These are phyloP conservation scores for Bilobella aurantiaca DNA, from an alignment of 1,140 invertebrate species.

Conservation along the genomic window DNA sequence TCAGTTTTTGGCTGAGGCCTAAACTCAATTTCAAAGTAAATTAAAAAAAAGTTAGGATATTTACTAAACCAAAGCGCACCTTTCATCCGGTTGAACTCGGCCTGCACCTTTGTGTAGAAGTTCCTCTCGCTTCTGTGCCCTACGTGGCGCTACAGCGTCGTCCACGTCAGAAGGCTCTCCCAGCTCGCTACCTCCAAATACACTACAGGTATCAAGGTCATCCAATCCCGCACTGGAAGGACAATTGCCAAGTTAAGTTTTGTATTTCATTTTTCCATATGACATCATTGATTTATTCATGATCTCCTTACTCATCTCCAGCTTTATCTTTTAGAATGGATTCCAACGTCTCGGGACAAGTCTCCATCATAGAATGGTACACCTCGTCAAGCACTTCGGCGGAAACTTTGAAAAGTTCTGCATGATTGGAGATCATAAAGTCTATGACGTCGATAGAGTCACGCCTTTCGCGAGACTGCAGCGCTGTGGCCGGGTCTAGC, in stretches of 20 bases:
- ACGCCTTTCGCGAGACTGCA: slow-evolving; percentile 54
- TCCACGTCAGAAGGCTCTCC: slow-evolving; percentile 26
- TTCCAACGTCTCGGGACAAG: slow-evolving; percentile 65
- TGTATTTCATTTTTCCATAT: no score
- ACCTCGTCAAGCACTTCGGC: slow-evolving; percentile 71
- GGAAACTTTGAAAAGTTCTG: slow-evolving; percentile 61
- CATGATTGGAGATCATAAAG: slow-evolving; percentile 71
- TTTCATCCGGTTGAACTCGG: slow-evolving; percentile 42
- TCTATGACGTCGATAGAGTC: slow-evolving; percentile 80
- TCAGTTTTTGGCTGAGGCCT: neutral
- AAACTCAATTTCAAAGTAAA: neutral
- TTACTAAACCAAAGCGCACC: neutral
- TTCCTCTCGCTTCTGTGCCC: slow-evolving; percentile 45
- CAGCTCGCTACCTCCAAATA: slow-evolving; percentile 39
- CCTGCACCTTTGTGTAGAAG: slow-evolving; percentile 60
- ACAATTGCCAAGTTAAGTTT: no score
- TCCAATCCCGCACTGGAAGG: slow-evolving; percentile 15
- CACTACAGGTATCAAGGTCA: slow-evolving; percentile 39
- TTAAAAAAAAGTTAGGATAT: no score
- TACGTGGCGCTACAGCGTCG: slow-evolving; percentile 7
- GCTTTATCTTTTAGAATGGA: slow-evolving; percentile 48
- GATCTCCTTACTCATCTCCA: slow-evolving; percentile 49
- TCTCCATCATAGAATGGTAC: slow-evolving; percentile 71
- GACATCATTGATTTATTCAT: no score
- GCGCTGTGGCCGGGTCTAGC: slow-evolving; percentile 43